phyloP scores from a whole-genome alignment of 2,888 invertebrate genomes.

The Athetis lepigone region DNA sequence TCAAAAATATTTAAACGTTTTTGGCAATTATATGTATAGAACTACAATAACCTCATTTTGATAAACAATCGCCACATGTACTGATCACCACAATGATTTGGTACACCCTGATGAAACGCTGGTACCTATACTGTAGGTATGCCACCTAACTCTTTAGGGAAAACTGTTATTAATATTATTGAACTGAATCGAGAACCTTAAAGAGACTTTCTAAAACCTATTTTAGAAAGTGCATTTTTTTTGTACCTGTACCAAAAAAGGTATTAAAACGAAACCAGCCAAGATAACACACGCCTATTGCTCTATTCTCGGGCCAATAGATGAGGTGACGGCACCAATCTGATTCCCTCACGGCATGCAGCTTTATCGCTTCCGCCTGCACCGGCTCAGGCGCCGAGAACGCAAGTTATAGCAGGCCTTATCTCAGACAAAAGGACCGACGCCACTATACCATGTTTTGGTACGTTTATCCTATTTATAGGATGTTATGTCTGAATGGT shows the following conservation, averaged over 20 bases:
- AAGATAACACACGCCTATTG: conserved; percentile 69
- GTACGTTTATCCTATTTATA: conserved; percentile 70
- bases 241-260: conserved; percentile 2
- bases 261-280: conserved; percentile 39
- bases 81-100: too few species aligned
- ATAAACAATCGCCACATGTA: too few species aligned
- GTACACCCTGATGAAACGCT: too few species aligned
- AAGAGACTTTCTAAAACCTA: too few species aligned
- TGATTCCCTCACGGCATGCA: conserved; percentile 83
- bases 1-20: too few species aligned
- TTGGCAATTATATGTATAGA: too few species aligned
- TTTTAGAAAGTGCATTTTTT: too few species aligned
- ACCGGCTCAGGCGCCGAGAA: conserved; percentile 60
- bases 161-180: too few species aligned
- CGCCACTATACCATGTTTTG: conserved; percentile 65
- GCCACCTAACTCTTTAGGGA: too few species aligned
- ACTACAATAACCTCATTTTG: too few species aligned
- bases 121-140: too few species aligned
- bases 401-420: conserved; percentile 74
- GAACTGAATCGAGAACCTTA: too few species aligned
- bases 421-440: conserved; percentile 80
- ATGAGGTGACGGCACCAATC: conserved; percentile 80
- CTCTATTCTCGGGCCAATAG: conserved; percentile 79
- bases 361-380: conserved; percentile 84
- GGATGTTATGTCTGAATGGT: conserved; percentile 65